Percentiles rank a stretch among this genome's conserved stretches.
Conservation (phyloP, 2,113 vertebrate genomes). For the Meles meles region DNA sequence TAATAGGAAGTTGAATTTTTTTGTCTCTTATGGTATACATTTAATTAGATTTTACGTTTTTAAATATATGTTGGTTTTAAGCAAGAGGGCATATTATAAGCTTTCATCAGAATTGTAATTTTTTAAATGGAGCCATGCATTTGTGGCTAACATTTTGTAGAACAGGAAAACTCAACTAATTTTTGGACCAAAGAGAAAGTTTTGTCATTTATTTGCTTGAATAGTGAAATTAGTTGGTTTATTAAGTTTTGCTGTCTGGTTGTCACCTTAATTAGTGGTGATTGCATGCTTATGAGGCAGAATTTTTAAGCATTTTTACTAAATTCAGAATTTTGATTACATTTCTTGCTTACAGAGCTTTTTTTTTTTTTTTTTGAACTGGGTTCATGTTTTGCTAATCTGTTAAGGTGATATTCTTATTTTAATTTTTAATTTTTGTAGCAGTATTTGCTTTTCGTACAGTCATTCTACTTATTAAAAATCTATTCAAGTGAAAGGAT, state of each 20-base stretch:
- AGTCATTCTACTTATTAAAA: not conserved
- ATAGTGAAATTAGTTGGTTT: not conserved
- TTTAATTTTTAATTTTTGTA: not conserved
- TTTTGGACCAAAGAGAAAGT: not conserved
- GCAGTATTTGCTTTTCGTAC: slow-evolving; percentile 1
- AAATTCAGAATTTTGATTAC: not conserved
- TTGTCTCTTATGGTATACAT: not conserved
- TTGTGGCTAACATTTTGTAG: not conserved
- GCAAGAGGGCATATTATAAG: not conserved
- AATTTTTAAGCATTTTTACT: not conserved
- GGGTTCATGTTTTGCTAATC: not conserved
- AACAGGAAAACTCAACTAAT: not conserved
- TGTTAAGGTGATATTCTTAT: not conserved
- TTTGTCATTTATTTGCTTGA: slow-evolving; percentile 7
- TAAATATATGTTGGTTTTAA: not conserved
- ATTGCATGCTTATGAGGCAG: not conserved
- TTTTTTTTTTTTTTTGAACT: not conserved
- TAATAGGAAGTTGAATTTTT: not conserved
- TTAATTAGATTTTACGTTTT: slow-evolving; percentile 16
- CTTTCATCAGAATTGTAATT: not conserved
- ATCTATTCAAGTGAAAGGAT: not conserved
- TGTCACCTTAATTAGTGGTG: not conserved
- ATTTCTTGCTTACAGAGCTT: not conserved
- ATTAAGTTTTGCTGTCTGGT: not conserved
- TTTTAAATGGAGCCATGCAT: not conserved